These are phyloP conservation scores for Yponomeuta plumbellus DNA, from an alignment of 2,888 invertebrate species.

Conservation along the genomic window DNA sequence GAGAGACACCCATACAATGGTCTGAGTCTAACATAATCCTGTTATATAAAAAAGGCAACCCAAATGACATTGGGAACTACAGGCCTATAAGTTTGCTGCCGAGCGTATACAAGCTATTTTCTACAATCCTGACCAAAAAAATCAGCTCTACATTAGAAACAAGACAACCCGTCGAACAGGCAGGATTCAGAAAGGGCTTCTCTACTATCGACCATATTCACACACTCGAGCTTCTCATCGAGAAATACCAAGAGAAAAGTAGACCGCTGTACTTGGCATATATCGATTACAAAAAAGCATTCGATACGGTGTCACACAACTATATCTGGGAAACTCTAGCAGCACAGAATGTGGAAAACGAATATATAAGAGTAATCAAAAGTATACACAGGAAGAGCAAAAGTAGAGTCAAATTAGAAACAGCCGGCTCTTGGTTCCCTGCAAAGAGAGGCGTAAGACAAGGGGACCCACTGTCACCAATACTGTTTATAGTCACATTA, in stretches of 20 bases:
- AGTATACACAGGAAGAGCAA: too few relatives aligned
- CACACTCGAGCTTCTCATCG: conserved; percentile 20
- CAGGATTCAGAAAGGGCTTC: conserved; percentile 17
- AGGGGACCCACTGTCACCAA: too few relatives aligned
- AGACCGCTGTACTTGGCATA: too few relatives aligned
- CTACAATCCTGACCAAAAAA: conserved; percentile 17
- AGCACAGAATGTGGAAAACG: too few relatives aligned
- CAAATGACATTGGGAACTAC: conserved; percentile 20
- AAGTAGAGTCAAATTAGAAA: too few relatives aligned
- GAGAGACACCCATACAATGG: conserved; percentile 7
- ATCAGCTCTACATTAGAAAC: conserved; percentile 9
- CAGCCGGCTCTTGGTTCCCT: too few relatives aligned
- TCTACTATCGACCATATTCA: conserved; percentile 22
- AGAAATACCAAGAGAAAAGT: conserved; percentile 21
- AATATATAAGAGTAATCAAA: too few relatives aligned
- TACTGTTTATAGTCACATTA: too few relatives aligned
- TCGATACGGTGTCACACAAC: too few relatives aligned
- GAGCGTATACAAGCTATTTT: conserved; percentile 19
- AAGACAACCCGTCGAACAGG: conserved; percentile 9
- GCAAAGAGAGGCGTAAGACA: too few relatives aligned
- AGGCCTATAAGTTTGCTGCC: conserved; percentile 19
- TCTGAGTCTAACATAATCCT: conserved; percentile 13
- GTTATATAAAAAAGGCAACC: conserved; percentile 21
- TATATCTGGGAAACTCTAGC: too few relatives aligned
- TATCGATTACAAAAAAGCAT: too few relatives aligned